A percentile compares a stretch with the other conserved stretches of the same genome.
Conservation (phyloP, 2,113 vertebrate genomes). For the Mormoops blainvillei region DNA sequence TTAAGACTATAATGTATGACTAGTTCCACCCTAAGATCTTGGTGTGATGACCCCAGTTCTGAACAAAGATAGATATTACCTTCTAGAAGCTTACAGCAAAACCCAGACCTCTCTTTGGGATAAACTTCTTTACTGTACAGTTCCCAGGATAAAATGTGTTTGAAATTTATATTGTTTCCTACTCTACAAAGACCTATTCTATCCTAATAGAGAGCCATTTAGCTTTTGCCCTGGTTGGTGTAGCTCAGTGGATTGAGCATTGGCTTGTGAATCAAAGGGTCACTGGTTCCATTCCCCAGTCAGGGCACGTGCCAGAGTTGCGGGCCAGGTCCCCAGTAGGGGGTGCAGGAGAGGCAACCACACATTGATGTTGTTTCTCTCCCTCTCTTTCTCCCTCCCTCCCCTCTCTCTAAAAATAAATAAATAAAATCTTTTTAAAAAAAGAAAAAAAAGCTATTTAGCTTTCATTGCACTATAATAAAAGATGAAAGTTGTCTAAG, state of each 20-base stretch:
- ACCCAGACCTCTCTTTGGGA: not conserved
- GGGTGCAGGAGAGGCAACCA: no score
- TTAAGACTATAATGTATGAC: not conserved
- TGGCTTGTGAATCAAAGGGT: no score
- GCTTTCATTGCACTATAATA: not conserved
- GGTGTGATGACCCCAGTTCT: not conserved
- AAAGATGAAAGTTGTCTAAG: not conserved
- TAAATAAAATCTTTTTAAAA: no score
- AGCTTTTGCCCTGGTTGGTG: no score
- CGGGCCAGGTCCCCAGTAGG: no score
- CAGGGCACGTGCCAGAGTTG: no score
- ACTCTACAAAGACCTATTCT: not conserved
- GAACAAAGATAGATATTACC: not conserved
- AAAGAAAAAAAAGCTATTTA: not conserved
- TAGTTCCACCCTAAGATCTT: not conserved
- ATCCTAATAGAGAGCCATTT: not conserved
- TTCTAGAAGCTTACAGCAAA: not conserved
- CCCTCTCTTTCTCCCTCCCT: no score
- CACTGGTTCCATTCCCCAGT: no score
- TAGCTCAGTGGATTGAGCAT: no score
- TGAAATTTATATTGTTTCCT: conserved; percentile 8
- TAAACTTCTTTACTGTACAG: not conserved
- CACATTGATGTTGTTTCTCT: no score
- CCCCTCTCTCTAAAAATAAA: no score
- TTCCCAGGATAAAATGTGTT: not conserved